Evolutionary conservation across 2,113 vertebrate species (phyloP).

Genomic region (Entosphenus tridentatus): DNA sequence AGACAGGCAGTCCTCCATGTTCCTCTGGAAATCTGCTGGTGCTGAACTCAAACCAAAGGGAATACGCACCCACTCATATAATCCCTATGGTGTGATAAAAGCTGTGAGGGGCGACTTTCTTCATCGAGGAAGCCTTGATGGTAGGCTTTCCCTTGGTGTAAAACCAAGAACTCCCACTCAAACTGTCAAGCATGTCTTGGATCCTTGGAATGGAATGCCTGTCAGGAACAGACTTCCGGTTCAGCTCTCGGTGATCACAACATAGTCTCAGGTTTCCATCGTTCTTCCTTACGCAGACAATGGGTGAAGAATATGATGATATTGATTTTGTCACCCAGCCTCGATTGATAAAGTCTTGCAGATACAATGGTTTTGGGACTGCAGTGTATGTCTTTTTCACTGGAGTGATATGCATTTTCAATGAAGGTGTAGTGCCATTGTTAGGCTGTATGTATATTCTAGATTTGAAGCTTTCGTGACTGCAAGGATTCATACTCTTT

Average conservation of each 20-base stretch:
- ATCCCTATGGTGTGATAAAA: constrained; percentile 4
- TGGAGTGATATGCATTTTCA: constrained; percentile 1
- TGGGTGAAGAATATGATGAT: neutral
- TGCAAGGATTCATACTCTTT: no score
- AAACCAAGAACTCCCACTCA: constrained; percentile 3
- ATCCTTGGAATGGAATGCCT: neutral
- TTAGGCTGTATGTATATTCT: no score
- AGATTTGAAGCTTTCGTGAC: no score
- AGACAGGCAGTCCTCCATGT: constrained; percentile 2
- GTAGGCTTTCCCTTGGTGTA: neutral
- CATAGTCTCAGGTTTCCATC: neutral
- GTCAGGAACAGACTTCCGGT: neutral
- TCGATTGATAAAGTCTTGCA: neutral
- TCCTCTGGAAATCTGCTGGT: constrained; percentile 5
- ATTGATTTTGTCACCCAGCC: neutral
- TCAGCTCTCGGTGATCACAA: neutral
- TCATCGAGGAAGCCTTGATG: constrained; percentile 1
- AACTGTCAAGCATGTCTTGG: constrained; percentile 5
- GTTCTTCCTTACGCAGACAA: no score
- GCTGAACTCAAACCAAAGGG: constrained; percentile 2
- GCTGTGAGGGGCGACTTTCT: neutral
- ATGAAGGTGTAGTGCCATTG: neutral
- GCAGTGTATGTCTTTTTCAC: constrained; percentile 2
- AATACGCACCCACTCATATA: neutral
- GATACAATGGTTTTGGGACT: constrained; percentile 2